Conservation (phyloP, 1,140 invertebrate genomes). For the Eupeodes corollae region DNA sequence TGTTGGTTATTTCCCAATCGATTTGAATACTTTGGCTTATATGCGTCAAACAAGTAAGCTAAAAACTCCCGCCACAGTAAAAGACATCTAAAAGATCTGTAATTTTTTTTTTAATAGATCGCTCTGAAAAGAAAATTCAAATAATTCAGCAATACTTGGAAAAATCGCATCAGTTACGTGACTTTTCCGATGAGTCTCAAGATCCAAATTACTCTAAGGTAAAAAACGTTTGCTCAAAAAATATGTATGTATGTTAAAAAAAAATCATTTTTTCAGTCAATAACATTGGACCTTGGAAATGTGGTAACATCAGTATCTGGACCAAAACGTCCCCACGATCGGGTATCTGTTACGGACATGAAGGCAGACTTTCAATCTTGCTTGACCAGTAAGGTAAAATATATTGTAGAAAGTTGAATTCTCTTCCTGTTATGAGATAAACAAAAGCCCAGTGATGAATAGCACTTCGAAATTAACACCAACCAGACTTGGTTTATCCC, state of each 20-base stretch:
- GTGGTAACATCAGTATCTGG: constrained; percentile 93
- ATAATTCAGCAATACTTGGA: constrained; percentile 76
- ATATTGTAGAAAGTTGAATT: neutral
- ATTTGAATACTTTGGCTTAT: constrained; percentile 74
- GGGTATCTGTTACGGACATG: constrained; percentile 83
- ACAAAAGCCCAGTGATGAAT: constrained; percentile 49
- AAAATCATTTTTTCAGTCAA: constrained; percentile 43
- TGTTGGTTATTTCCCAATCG: constrained; percentile 91
- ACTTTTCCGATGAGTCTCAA: constrained; percentile 65
- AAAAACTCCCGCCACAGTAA: neutral
- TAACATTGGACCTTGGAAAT: constrained; percentile 76
- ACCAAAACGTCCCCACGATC: constrained; percentile 93
- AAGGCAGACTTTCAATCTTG: constrained; percentile 80
- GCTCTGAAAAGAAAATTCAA: constrained; percentile 68
- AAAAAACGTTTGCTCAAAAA: neutral
- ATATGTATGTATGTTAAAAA: constrained; percentile 10
- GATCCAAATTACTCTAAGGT: constrained; percentile 82
- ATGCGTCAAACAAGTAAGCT: constrained; percentile 75
- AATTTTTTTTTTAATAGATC: constrained; percentile 46
- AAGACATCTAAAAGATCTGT: neutral
- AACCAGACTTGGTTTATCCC: constrained; percentile 43
- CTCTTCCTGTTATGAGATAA: constrained; percentile 42
- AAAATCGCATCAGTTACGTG: constrained; percentile 68
- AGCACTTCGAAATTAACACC: constrained; percentile 25
- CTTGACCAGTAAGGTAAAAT: constrained; percentile 75